A percentile compares a stretch with the other conserved stretches of the same genome.
These are phyloP conservation scores for Erebia palarica DNA, from an alignment of 2,888 invertebrate genomes.

Conservation along the genomic window DNA sequence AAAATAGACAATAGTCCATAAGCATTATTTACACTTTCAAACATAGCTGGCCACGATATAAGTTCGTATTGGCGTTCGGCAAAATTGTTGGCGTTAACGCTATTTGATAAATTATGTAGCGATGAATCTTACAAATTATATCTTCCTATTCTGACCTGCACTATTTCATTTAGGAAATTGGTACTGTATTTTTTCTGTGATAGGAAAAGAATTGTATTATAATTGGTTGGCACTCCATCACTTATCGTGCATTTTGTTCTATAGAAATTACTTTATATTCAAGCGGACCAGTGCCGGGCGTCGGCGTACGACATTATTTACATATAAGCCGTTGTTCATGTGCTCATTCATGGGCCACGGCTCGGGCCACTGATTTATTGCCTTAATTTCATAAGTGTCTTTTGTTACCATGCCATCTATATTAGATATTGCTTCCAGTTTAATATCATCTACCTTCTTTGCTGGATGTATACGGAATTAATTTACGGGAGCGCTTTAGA, in stretches of 20 bases:
- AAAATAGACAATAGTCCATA: no score
- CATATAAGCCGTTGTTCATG: slow-evolving; percentile 77
- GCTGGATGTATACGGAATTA: slow-evolving; percentile 28
- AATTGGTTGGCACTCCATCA: slow-evolving; percentile 57
- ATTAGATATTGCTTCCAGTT: slow-evolving; percentile 43
- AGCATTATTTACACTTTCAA: no score
- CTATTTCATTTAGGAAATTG: not conserved
- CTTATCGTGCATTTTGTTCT: slow-evolving; percentile 56
- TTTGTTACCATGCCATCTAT: slow-evolving; percentile 71
- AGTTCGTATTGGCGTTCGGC: no score
- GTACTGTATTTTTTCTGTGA: no score
- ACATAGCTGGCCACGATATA: no score
- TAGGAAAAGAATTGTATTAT: not conserved
- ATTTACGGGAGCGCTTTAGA: slow-evolving; percentile 28
- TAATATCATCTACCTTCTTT: slow-evolving; percentile 40
- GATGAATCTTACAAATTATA: no score
- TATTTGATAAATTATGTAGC: no score
- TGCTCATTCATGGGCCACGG: slow-evolving; percentile 73
- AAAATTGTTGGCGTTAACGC: no score
- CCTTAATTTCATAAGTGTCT: slow-evolving; percentile 82
- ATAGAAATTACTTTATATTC: slow-evolving; percentile 74
- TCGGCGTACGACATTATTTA: slow-evolving; percentile 73
- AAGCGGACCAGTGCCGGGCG: slow-evolving; percentile 56
- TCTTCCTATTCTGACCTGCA: not conserved
- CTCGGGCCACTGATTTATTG: slow-evolving; percentile 74